Conservation (phyloP, 2,888 invertebrate species). For the Malthinus flaveolus region DNA sequence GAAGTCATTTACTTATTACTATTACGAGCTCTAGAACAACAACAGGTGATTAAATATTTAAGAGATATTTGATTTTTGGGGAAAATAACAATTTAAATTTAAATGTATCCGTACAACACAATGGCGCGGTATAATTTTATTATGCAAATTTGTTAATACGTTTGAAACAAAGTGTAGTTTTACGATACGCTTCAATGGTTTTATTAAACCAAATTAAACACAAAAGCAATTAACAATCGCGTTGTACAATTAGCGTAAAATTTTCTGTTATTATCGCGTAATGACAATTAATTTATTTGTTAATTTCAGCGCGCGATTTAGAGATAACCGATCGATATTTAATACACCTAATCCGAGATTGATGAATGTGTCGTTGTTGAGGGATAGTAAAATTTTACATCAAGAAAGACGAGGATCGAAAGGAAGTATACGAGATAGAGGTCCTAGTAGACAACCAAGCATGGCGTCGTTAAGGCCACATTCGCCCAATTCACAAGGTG, state of each 20-base stretch:
- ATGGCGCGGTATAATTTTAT: background rate
- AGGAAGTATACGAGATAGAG: conserved; percentile 71
- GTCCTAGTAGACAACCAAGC: conserved; percentile 82
- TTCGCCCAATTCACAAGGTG: conserved; percentile 73
- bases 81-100: no score
- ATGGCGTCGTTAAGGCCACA: conserved; percentile 83
- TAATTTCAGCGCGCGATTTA: conserved; percentile 81
- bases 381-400: conserved; percentile 79
- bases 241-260: background rate
- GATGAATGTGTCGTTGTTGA: conserved; percentile 86
- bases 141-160: conserved; percentile 6
- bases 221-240: conserved; percentile 10
- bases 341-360: conserved; percentile 91
- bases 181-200: background rate
- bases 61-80: no score
- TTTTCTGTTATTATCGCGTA: background rate
- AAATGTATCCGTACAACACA: no score
- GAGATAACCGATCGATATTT: conserved; percentile 90
- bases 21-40: no score
- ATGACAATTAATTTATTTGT: background rate
- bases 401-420: conserved; percentile 80
- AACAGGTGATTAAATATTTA: no score
- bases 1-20: no score
- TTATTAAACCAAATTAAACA: background rate
- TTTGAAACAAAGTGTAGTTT: conserved; percentile 8